Evolutionary conservation across 2,113 vertebrate genomes (phyloP), one percentile per base, ranked within the genome.

Genomic region (Ariopsis seemanni): DNA sequence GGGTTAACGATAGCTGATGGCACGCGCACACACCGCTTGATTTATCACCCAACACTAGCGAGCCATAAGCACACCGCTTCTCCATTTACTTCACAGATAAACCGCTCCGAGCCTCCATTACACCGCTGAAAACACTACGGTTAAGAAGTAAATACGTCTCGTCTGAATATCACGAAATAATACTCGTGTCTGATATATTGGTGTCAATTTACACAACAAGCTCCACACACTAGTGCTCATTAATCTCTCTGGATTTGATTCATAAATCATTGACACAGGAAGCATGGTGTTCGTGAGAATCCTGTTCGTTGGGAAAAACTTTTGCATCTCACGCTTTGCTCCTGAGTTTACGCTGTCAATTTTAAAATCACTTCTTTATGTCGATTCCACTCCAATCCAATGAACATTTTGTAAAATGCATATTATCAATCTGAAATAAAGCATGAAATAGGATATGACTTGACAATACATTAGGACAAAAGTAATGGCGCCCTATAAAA

Each of bases 41-140:
- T 94, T 94, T 94, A 94, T 91, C 87, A 88, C 91, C 82, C 57
- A 11, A 27, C 89, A 93, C 91, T 90, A 93, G 83, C 89, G 92
- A 90, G 90, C 91, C 86, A 88, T 88, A 87, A 86, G 90, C 88
- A 62, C 27, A 5, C 34, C 17, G 34, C 69, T 42, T 85, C 65
- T 67, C 11, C 69, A 18, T 7, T 67, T 34, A 20, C 25, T 85
- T 75, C 17, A 53, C 42, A 78, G 27, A 11, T 30, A 63, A 78
- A 6, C 20, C 2, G 6, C 25, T 18, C 15, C 1, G 1, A 50
- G 75, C n/a, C n/a, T 58, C 79, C 30, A 20, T 50, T 20, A 30
- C 30, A 62, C 69, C 65, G 11, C 18, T 58, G 52, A 52, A 63
- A 48, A 65, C 7, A 1, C 11, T 34, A 71, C 7, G 27, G 18